These are phyloP conservation scores for Ophonus ardosiacus DNA, from an alignment of 2,888 invertebrate species.

Conservation along the genomic window DNA sequence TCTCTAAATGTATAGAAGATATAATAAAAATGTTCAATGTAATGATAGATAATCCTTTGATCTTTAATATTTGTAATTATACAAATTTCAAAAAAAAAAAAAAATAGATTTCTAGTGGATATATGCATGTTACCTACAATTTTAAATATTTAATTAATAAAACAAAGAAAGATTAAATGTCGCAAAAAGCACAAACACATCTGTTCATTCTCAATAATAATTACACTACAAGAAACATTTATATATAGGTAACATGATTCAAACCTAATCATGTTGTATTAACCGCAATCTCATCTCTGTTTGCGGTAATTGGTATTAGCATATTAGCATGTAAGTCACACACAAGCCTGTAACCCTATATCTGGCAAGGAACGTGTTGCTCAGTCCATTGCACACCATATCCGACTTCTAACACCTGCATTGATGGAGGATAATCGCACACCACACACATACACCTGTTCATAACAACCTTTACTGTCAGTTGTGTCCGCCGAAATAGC, in stretches of 20 bases:
- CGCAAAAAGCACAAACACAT: too few species aligned
- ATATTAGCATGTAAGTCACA: neutral
- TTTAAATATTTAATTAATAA: too few species aligned
- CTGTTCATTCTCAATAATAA: too few species aligned
- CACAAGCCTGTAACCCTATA: slow-evolving; percentile 19
- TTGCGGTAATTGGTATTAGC: slow-evolving; percentile 9
- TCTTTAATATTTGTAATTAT: too few species aligned
- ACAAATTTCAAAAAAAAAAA: too few species aligned
- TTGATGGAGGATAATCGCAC: neutral
- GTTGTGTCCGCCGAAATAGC: slow-evolving; percentile 2
- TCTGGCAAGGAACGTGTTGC: slow-evolving; percentile 29
- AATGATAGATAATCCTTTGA: too few species aligned
- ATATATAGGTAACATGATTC: neutral
- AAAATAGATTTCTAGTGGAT: too few species aligned
- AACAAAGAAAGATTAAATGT: too few species aligned
- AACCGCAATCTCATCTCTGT: neutral
- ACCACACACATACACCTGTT: neutral
- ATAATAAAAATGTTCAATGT: too few species aligned
- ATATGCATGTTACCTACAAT: too few species aligned
- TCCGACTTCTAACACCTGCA: slow-evolving; percentile 11
- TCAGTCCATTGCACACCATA: neutral
- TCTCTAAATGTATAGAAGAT: too few species aligned
- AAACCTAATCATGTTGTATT: neutral
- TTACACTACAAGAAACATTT: too few species aligned
- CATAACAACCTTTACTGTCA: neutral